Evolutionary conservation across 2,797 vertebrate genomes (phyloP).

Genomic region (Microctenopoma lineatum): DNA sequence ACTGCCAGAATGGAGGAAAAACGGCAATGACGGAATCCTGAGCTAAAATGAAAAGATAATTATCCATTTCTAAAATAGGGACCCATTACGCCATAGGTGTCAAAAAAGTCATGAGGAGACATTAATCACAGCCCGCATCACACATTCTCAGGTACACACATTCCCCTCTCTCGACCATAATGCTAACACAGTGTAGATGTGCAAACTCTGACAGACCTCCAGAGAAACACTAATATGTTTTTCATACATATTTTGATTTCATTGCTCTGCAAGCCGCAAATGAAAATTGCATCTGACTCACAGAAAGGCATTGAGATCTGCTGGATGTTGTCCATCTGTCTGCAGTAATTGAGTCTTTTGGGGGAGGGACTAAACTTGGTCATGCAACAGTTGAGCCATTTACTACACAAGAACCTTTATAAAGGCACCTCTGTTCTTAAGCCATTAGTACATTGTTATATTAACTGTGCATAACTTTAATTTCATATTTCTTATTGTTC

Average conservation of each 20-base stretch:
- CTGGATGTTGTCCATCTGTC: conserved; percentile 91
- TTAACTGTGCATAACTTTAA: conserved; percentile 51
- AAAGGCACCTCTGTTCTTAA: conserved; percentile 80
- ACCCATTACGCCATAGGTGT: conserved; percentile 87
- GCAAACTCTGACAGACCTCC: conserved; percentile 85
- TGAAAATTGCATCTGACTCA: conserved; percentile 90
- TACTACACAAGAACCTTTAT: conserved; percentile 63
- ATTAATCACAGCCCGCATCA: conserved; percentile 92
- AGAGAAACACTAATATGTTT: conserved; percentile 91
- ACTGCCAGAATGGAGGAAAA: conserved; percentile 76
- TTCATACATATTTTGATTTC: conserved; percentile 95
- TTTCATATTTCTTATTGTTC: not conserved
- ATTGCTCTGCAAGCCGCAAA: conserved; percentile 85
- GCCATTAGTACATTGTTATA: conserved; percentile 85
- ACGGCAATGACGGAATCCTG: conserved; percentile 82
- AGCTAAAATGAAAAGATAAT: conserved; percentile 92
- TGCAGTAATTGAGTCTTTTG: conserved; percentile 85
- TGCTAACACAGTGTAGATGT: conserved; percentile 87
- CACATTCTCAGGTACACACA: conserved; percentile 75
- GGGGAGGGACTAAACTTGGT: conserved; percentile 76
- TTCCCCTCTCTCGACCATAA: conserved; percentile 82
- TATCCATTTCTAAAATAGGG: conserved; percentile 87
- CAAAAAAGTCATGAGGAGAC: conserved; percentile 90
- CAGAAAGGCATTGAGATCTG: conserved; percentile 92
- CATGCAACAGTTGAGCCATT: conserved; percentile 86